Evolutionary conservation across 2,113 vertebrate genomes (phyloP).

Genomic region (Ageneiosus marmoratus): DNA sequence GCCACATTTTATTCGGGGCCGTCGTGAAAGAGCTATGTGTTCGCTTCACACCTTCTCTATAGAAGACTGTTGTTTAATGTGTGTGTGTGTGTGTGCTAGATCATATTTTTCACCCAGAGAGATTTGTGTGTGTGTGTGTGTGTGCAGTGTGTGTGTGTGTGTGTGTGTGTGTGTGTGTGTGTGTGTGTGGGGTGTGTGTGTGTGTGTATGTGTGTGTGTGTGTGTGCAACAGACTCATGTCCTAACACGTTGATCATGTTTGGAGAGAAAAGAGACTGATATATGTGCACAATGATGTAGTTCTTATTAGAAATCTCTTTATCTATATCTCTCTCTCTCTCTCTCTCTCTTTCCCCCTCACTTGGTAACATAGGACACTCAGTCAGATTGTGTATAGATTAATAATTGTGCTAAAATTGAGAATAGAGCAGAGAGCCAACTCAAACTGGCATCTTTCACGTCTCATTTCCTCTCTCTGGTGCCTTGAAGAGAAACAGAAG

Average conservation of each 20-base stretch:
- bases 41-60: conserved; percentile 39
- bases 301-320: conserved; percentile 15
- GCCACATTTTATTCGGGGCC: conserved; percentile 44
- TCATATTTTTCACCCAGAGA: conserved; percentile 52
- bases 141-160: conserved; percentile 45
- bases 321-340: conserved; percentile 1
- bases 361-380: conserved; percentile 33
- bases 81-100: conserved; percentile 45
- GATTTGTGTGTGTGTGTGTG: conserved; percentile 61
- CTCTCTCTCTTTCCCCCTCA: neutral
- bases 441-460: conserved; percentile 48
- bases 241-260: conserved; percentile 68
- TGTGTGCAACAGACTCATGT: conserved; percentile 11
- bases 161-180: conserved; percentile 41
- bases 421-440: conserved; percentile 37
- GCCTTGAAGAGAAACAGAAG: conserved; percentile 43
- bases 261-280: conserved; percentile 59
- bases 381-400: conserved; percentile 48
- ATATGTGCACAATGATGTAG: conserved; percentile 45
- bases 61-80: conserved; percentile 50
- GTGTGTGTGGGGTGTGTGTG: conserved; percentile 30
- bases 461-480: conserved; percentile 48
- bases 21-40: conserved; percentile 50
- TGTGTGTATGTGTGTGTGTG: conserved; percentile 40
- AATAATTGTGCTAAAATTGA: conserved; percentile 46